Base-by-base conservation (phyloP, 2,113 vertebrate genomes). In the Micromys minutus region DNA sequence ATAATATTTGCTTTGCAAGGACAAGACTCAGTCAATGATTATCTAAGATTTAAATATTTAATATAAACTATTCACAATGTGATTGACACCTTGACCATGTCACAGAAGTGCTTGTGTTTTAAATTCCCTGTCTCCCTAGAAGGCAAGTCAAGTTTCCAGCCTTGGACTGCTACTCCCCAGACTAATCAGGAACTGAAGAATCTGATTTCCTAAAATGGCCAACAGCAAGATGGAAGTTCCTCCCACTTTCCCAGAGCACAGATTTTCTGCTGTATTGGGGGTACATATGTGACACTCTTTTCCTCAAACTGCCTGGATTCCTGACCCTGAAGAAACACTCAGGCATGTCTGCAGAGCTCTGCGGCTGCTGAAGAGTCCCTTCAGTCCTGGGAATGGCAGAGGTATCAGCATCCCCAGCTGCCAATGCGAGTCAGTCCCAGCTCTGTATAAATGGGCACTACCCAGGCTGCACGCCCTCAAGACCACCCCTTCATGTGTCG, bases 291-390 rank as follows among this genome's bases (percentile, higher is more conserved):
- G 50, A 1, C 36, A 80, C 65, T 47, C 19, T 72, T 39, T 39
- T 52, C 39, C 65, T 89, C 75, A 81, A 90, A 88, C 9, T 63
- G 31, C 57, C 50, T 90, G 61, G 22, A 71, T 75, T 86, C 50
- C 81, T 77, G 72, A 81, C 92, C 81, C 74, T 95, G 39, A 94
- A 77, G 76, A 55, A 77, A 92, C 57, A 83, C n/a, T 88, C 55
- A 65, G 91, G 61, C 19, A 13, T n/a, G 24, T n/a, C 42, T 71
- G 29, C 42, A 45, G 76, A 80, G 55, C 7, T 59, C 61, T 69
- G 50, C 45, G 39, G 55, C 76, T 87, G 47, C 15, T 9, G 7
- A 34, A 42, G 22, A 12, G 59, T 61, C 36, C 45, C 61, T 84
- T 8, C n/a, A 16, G 11, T 52, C n/a, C 13, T 36, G 2, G 36